Conservation (phyloP, 2,797 vertebrate genomes). For the Parotocinclus haroldoi region DNA sequence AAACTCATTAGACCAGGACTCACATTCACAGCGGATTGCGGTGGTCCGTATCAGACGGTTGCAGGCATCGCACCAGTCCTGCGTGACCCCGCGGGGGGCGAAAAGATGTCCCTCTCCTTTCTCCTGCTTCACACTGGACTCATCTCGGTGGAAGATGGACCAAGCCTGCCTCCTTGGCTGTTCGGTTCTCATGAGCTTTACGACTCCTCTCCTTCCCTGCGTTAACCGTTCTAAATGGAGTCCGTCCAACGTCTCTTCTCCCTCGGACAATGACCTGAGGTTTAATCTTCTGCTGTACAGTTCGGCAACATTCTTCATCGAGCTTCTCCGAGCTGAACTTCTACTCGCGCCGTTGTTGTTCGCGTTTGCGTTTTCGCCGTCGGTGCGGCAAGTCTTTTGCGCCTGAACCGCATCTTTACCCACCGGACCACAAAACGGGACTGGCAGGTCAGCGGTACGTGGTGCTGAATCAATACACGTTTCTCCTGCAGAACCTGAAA, state of each 20-base stretch:
- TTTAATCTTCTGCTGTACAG: background rate
- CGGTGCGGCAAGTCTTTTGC: constrained; percentile 1
- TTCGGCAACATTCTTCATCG: constrained; percentile 18
- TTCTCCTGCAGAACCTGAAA: background rate
- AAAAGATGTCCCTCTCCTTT: constrained; percentile 83
- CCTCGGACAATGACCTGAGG: constrained; percentile 7
- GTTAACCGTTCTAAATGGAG: constrained; percentile 63
- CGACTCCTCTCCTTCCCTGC: constrained; percentile 69
- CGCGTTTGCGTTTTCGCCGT: constrained; percentile 30
- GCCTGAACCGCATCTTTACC: background rate
- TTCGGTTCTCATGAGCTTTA: constrained; percentile 70
- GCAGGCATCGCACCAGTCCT: constrained; percentile 88
- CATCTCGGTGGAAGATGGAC: constrained; percentile 80
- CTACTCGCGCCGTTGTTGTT: constrained; percentile 46
- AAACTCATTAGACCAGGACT: constrained; percentile 56
- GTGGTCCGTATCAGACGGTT: constrained; percentile 70
- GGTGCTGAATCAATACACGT: constrained; percentile 37
- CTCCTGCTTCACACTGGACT: constrained; percentile 73
- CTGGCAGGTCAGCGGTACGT: constrained; percentile 51
- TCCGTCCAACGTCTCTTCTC: constrained; percentile 32
- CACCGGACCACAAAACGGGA: background rate
- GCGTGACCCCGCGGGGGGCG: constrained; percentile 57
- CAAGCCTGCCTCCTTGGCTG: constrained; percentile 79
- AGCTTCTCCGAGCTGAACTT: constrained; percentile 41
- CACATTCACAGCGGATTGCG: constrained; percentile 80